A percentile compares a stretch with the other conserved stretches of the same genome.
phyloP scores from a whole-genome alignment of 92 coral and sea anemone species.

The Epizoanthus rinbou region DNA sequence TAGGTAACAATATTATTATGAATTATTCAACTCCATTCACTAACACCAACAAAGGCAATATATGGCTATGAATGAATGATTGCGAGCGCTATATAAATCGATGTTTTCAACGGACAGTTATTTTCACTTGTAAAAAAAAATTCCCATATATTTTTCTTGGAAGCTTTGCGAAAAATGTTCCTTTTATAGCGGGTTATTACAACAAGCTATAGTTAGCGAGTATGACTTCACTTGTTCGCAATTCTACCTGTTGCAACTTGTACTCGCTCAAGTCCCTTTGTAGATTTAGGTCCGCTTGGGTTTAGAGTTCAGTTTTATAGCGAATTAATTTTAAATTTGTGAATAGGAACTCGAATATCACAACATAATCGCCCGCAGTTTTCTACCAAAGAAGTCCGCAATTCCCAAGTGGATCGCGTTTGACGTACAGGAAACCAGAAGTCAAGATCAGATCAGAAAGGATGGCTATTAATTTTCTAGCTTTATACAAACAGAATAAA shows the following conservation, averaged over 20 bases:
- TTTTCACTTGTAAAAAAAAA: neutral
- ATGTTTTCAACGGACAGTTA: slow-evolving; percentile 15
- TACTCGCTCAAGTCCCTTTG: slow-evolving; percentile 7
- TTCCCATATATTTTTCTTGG: slow-evolving; percentile 1
- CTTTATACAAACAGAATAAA: slow-evolving; percentile 27
- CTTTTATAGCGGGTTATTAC: neutral
- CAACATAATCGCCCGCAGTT: slow-evolving; percentile 9
- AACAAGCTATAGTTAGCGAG: neutral
- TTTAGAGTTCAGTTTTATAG: neutral
- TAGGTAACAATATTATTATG: slow-evolving; percentile 27
- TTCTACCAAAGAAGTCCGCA: slow-evolving; percentile 19
- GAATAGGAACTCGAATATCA: slow-evolving; percentile 33
- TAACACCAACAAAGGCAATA: slow-evolving; percentile 31
- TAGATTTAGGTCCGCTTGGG: slow-evolving; percentile 1
- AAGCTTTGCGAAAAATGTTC: neutral
- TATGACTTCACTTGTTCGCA: slow-evolving; percentile 29
- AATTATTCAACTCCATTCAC: slow-evolving; percentile 60
- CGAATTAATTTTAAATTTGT: no score
- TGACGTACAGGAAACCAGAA: slow-evolving; percentile 35
- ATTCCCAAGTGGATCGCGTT: slow-evolving; percentile 1
- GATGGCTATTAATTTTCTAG: neutral
- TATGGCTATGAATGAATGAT: slow-evolving; percentile 21
- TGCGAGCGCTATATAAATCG: slow-evolving; percentile 24
- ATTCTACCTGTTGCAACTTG: slow-evolving; percentile 20
- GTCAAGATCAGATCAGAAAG: neutral